Conservation (phyloP, 2,113 vertebrate species). For the Lanius collurio region DNA sequence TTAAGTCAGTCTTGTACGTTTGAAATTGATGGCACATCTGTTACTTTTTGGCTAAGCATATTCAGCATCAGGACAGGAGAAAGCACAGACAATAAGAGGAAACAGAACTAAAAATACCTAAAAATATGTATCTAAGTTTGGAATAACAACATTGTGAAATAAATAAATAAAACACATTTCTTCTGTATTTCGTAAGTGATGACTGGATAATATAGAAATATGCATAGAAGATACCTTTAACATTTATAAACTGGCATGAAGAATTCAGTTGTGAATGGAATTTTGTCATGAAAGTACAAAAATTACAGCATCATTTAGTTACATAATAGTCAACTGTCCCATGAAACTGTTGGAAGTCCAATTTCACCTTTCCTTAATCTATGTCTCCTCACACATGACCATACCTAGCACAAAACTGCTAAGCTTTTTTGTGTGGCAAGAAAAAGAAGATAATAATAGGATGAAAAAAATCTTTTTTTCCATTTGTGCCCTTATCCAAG, state of each 20-base stretch:
- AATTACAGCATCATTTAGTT: background rate
- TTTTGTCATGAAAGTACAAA: background rate
- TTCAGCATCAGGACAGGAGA: background rate
- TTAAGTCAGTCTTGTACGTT: background rate
- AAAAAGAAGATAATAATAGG: background rate
- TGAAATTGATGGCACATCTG: background rate
- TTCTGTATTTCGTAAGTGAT: background rate
- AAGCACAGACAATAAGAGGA: background rate
- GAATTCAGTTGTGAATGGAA: background rate
- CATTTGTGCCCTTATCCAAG: background rate
- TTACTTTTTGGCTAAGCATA: background rate
- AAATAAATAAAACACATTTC: background rate
- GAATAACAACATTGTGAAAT: background rate
- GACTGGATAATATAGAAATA: background rate
- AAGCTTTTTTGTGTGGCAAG: background rate
- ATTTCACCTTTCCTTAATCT: background rate
- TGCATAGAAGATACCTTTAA: background rate
- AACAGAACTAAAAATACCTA: background rate
- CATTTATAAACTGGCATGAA: background rate
- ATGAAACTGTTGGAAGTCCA: background rate
- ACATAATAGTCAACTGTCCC: background rate
- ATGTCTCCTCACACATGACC: background rate
- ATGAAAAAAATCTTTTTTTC: background rate
- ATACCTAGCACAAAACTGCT: background rate
- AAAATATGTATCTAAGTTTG: background rate